Conservation (phyloP, 2,797 vertebrate genomes). For the Eulemur rubriventer region DNA sequence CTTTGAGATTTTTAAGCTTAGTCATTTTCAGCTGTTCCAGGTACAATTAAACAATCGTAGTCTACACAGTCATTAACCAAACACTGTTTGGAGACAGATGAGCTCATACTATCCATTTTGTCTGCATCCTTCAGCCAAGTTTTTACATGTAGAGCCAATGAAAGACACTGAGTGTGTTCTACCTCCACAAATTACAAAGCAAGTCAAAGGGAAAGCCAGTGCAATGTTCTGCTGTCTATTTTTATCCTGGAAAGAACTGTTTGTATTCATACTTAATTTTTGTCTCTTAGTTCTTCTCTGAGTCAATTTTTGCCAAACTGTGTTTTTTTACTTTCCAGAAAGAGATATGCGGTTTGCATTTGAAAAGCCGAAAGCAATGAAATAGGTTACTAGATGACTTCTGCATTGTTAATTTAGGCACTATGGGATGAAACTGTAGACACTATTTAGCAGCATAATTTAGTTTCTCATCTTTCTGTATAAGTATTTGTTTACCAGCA, state of each 20-base stretch:
- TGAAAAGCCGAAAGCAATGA: not conserved
- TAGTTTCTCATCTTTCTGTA: not conserved
- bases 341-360: conserved; percentile 7
- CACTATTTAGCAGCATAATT: not conserved
- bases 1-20: not conserved
- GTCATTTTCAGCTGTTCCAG: not conserved
- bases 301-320: not conserved
- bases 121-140: not conserved
- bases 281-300: conserved; percentile 3
- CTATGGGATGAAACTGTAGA: not conserved
- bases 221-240: not conserved
- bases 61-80: not conserved
- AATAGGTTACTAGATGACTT: not conserved
- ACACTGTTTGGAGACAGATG: not conserved
- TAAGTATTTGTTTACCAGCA: conserved; percentile 42
- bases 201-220: not conserved
- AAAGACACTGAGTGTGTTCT: not conserved
- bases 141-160: not conserved
- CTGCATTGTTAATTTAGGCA: not conserved
- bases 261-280: conserved; percentile 15
- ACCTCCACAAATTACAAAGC: not conserved
- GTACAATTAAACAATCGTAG: not conserved
- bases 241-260: conserved; percentile 45
- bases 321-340: not conserved
- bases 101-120: not conserved